Evolutionary conservation across 2,888 invertebrate genomes (phyloP).

Genomic region (Hipparchia semele): DNA sequence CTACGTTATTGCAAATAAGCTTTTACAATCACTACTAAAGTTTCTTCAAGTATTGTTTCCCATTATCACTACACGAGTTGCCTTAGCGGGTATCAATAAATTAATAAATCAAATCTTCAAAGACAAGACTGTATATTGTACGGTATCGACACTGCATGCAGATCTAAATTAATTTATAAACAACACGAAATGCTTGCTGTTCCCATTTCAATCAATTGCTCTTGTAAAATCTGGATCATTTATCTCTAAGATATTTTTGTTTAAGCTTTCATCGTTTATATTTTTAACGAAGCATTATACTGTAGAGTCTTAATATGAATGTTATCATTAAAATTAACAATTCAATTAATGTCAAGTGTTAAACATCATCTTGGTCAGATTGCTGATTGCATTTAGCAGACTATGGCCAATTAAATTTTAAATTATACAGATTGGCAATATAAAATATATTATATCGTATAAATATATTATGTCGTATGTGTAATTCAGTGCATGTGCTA

Average conservation of each 20-base stretch:
- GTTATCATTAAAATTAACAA: neutral
- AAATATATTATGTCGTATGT: too few species aligned
- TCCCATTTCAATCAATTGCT: constrained; percentile 39
- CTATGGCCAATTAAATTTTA: too few species aligned
- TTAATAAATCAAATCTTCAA: constrained; percentile 31
- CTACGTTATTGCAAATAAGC: constrained; percentile 5
- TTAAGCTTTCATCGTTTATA: constrained; percentile 24
- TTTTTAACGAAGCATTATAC: constrained; percentile 21
- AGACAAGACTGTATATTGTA: constrained; percentile 29
- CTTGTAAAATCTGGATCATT: constrained; percentile 31
- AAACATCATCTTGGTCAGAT: neutral
- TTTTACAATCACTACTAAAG: neutral
- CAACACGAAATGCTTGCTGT: constrained; percentile 22
- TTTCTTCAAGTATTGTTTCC: constrained; percentile 4
- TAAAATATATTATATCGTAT: too few species aligned
- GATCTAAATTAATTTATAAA: constrained; percentile 37
- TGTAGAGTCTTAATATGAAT: constrained; percentile 2
- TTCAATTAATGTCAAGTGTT: too few species aligned
- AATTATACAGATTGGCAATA: too few species aligned
- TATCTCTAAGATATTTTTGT: constrained; percentile 33
- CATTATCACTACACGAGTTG: neutral
- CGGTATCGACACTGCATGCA: constrained; percentile 36
- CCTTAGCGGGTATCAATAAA: constrained; percentile 20
- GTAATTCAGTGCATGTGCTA: too few species aligned
- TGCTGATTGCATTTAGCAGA: neutral